A percentile compares a stretch with the other conserved stretches of the same genome.
Conservation (phyloP, 1,140 invertebrate species). For the Danaus melanippus region DNA sequence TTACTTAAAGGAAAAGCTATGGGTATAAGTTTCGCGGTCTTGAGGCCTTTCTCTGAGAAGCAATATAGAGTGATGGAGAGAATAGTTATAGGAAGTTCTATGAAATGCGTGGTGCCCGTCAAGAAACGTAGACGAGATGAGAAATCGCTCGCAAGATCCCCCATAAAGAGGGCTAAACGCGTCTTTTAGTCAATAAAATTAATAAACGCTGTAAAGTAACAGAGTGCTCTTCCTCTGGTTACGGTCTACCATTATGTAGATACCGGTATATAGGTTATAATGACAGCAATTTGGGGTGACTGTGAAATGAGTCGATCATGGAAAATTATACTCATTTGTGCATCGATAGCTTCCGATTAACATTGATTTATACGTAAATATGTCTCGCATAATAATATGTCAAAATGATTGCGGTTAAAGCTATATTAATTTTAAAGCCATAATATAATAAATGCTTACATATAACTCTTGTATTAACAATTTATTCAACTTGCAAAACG, state of each 20-base stretch:
- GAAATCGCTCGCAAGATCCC: conserved; percentile 29
- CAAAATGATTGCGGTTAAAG: no score
- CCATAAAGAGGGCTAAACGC: conserved; percentile 36
- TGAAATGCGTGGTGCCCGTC: conserved; percentile 30
- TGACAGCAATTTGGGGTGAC: conserved; percentile 49
- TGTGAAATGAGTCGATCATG: conserved; percentile 49
- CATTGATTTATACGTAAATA: conserved; percentile 29
- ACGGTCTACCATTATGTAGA: conserved; percentile 32
- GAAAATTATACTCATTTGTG: conserved; percentile 62
- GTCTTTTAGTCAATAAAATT: conserved; percentile 4
- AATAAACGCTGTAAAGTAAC: conserved; percentile 14
- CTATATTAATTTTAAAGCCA: no score
- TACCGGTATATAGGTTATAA: conserved; percentile 40
- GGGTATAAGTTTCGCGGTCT: conserved; percentile 47
- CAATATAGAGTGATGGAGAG: conserved; percentile 51
- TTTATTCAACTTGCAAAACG: no score
- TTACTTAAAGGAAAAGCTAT: conserved; percentile 47
- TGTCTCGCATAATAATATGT: no score
- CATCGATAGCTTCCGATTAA: conserved; percentile 66
- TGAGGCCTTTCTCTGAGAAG: conserved; percentile 45
- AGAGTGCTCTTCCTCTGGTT: conserved; percentile 29
- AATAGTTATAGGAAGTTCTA: conserved; percentile 35
- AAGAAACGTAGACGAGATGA: conserved; percentile 44
- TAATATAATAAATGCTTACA: no score
- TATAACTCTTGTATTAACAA: no score